Evolutionary conservation across 1,140 invertebrate species (phyloP).

Genomic region (Leptonema lineaticorne): DNA sequence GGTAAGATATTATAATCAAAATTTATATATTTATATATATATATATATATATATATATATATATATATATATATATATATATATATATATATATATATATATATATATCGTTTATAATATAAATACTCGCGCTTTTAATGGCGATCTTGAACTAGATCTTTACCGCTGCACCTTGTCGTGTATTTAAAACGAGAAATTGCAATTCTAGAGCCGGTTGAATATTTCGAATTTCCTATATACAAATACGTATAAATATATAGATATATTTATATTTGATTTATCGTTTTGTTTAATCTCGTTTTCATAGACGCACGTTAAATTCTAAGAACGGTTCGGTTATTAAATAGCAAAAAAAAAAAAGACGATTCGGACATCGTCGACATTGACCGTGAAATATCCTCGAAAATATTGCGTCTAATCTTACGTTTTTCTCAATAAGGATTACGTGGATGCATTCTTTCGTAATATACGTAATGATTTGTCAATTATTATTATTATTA

Average conservation of each 20-base stretch:
- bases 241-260: too few relatives aligned
- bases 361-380: too few relatives aligned
- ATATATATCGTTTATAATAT: too few relatives aligned
- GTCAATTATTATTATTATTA: not conserved
- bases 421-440: not conserved
- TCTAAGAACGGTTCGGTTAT: too few relatives aligned
- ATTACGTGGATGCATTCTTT: not conserved
- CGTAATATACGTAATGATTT: not conserved
- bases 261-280: not conserved
- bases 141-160: constrained; percentile 17
- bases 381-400: constrained; percentile 24
- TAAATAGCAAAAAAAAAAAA: not conserved
- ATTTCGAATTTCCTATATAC: too few relatives aligned
- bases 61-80: too few relatives aligned
- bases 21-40: not conserved
- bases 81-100: too few relatives aligned
- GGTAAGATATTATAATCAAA: constrained; percentile 1
- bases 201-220: too few relatives aligned
- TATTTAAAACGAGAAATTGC: constrained; percentile 5
- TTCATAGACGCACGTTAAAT: too few relatives aligned
- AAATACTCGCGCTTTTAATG: not conserved
- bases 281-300: not conserved
- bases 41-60: not conserved
- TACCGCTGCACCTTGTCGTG: constrained; percentile 3
- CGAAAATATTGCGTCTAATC: not conserved